Evolutionary conservation across 2,797 vertebrate species (phyloP).

Genomic region (Heliangelus exortis): DNA sequence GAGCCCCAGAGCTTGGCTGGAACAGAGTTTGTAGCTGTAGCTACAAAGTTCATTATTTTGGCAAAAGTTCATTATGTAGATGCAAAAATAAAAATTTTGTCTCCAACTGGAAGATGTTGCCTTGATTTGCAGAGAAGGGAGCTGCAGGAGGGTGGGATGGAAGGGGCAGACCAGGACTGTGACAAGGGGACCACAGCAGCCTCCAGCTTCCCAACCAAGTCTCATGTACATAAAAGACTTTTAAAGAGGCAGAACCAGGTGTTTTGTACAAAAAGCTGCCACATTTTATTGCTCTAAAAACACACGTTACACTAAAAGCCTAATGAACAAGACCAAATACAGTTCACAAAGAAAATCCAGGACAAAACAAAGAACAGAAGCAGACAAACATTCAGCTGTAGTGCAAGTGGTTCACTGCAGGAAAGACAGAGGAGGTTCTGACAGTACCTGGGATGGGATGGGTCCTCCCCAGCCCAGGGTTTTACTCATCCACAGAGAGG

Average conservation of each 20-base stretch:
- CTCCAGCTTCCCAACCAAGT: neutral
- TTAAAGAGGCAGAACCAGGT: neutral
- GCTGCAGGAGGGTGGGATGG: neutral
- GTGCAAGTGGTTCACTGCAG: slow-evolving; percentile 40
- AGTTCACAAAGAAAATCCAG: slow-evolving; percentile 27
- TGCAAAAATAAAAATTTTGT: slow-evolving; percentile 49
- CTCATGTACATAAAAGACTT: neutral
- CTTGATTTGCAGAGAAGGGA: neutral
- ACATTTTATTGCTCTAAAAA: slow-evolving; percentile 66
- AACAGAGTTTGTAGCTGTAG: neutral
- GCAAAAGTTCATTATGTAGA: neutral
- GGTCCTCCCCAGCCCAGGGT: neutral
- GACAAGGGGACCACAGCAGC: neutral
- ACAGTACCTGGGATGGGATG: neutral
- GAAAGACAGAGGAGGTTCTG: neutral
- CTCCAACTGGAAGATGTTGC: neutral
- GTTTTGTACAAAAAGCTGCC: neutral
- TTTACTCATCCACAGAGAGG: neutral
- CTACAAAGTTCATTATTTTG: neutral
- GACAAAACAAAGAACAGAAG: neutral
- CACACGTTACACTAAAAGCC: slow-evolving; percentile 28
- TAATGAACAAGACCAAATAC: slow-evolving; percentile 17
- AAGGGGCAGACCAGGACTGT: neutral
- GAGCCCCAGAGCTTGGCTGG: neutral
- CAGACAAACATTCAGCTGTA: slow-evolving; percentile 38